Evolutionary conservation across 64 coral and sea anemone genomes (phyloP), one percentile per base, ranked within the genome.

Genomic region (Stylophora pistillata): DNA sequence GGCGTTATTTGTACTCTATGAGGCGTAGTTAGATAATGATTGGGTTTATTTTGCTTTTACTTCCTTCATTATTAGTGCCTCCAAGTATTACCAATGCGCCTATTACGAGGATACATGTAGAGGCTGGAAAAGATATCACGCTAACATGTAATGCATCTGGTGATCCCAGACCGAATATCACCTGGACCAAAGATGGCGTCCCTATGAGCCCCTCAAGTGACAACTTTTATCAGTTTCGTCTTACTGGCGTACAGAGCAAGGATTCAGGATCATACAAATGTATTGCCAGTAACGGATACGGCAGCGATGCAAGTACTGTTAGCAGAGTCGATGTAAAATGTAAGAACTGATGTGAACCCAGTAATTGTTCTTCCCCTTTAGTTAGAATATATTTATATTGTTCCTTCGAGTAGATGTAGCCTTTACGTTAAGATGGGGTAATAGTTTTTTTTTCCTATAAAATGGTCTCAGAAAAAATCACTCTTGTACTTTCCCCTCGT

Each of bases 141-240:
- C 55, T 79, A 25, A 58, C 55, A 16, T 79, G 77, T 55, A 79
- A 79, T 27, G 77, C 77, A 15, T 30, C 77, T 15, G 77, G 77
- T 79, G 77, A 79, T 30, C 77, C 77, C 28, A 25, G 15, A 13
- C 77, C 77, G 15, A 58, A 28, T 28, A 59, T 79, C 77, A 79
- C 77, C 9, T 79, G 77, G 77, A 79, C 77, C 57, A 79, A 27
- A 59, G 77, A 79, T 79, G 77, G 77, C 77, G 77, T 79, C 55
- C 55, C 77, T 5, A 0, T 3, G 2, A 79, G 55, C 55, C 21
- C 31, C 10, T 79, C 58, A 5, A 58, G 28, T 15, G 53, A 29
- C 54, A 10, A 15, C 53, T 32, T 17, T 32, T 9, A 76, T 78
- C 54, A 56, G n/a, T 20, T 79, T 23, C 77, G 31, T 60, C 77